phyloP scores from a whole-genome alignment of 2,888 invertebrate species.

The Thecophora atra region DNA sequence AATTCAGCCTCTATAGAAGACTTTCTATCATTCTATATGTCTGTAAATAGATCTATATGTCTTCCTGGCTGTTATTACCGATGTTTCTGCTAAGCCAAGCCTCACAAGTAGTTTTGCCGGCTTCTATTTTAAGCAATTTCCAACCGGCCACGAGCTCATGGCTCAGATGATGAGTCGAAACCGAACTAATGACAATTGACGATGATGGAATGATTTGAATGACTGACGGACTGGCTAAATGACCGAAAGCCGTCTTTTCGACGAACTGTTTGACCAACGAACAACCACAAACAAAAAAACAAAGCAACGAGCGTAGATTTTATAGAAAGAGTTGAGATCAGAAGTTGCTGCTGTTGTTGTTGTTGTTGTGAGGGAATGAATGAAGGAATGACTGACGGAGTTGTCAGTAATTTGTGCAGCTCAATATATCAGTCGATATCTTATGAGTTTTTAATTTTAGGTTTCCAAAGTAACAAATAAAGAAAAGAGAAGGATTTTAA shows the following conservation, averaged over 20 bases:
- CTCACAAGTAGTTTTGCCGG: slow-evolving; percentile 9
- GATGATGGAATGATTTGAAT: background rate
- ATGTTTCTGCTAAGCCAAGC: slow-evolving; percentile 7
- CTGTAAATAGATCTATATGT: background rate
- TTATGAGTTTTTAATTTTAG: slow-evolving; percentile 67
- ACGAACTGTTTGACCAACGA: slow-evolving; percentile 4
- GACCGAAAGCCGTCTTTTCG: background rate
- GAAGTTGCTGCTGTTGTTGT: too few species aligned
- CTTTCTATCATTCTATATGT: background rate
- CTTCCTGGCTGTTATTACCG: background rate
- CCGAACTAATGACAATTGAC: background rate
- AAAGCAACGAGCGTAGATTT: background rate
- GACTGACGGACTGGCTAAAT: slow-evolving; percentile 12
- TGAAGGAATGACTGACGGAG: slow-evolving; percentile 41
- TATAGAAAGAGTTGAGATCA: background rate
- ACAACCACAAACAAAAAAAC: background rate
- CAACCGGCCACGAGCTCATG: background rate
- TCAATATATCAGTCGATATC: slow-evolving; percentile 67
- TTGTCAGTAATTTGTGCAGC: slow-evolving; percentile 64
- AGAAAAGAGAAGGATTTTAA: background rate
- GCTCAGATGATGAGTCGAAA: background rate
- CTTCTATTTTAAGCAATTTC: background rate
- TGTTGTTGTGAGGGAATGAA: background rate
- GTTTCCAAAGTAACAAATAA: slow-evolving; percentile 53
- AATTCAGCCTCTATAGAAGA: background rate